These are phyloP conservation scores for Silurus glanis DNA, from an alignment of 2,113 vertebrate species.

Conservation along the genomic window DNA sequence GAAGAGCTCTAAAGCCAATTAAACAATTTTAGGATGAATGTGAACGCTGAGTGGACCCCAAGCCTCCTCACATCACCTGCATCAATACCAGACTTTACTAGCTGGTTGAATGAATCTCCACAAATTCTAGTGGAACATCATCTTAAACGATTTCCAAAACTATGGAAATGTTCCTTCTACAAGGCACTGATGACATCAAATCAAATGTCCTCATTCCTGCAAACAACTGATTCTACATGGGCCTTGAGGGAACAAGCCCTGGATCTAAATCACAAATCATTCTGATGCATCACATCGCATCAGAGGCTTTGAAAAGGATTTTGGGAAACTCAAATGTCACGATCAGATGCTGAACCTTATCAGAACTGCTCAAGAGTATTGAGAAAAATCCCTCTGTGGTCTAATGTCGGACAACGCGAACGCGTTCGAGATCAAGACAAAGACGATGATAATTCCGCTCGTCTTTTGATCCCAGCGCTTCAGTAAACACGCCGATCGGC, in stretches of 20 bases:
- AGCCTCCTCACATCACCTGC: too few species aligned
- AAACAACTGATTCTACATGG: background rate
- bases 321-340: background rate
- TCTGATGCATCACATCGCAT: background rate
- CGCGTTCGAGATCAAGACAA: background rate
- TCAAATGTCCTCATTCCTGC: background rate
- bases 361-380: background rate
- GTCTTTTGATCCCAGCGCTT: background rate
- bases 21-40: too few species aligned
- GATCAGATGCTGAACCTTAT: background rate
- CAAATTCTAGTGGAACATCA: too few species aligned
- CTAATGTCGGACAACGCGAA: background rate
- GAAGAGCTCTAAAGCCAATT: too few species aligned
- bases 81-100: too few species aligned
- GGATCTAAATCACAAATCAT: background rate
- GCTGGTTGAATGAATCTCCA: too few species aligned
- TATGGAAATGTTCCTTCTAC: too few species aligned
- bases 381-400: too few species aligned
- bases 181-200: background rate
- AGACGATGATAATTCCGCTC: background rate
- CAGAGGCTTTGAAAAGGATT: background rate
- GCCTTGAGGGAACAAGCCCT: background rate
- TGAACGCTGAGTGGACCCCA: too few species aligned
- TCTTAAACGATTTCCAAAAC: too few species aligned
- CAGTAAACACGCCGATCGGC: background rate